A percentile compares a stretch with the other conserved stretches of the same genome.
phyloP scores from a whole-genome alignment of 2,888 invertebrate genomes.

The Apodemia mormo region DNA sequence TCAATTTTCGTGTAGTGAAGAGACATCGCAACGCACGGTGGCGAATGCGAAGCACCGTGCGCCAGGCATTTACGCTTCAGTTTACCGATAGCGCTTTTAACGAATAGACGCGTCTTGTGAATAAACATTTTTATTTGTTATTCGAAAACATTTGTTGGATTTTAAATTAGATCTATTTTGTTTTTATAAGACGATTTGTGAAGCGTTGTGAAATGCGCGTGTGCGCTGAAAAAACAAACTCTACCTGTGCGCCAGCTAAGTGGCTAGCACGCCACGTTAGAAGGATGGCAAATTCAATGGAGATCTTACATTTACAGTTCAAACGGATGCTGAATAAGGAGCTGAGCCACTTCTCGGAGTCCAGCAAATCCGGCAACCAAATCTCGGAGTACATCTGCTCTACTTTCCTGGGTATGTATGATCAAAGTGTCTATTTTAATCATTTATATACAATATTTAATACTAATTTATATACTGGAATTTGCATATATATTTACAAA shows the following conservation, averaged over 20 bases:
- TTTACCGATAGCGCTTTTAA: constrained; percentile 63
- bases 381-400: constrained; percentile 99
- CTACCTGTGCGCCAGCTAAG: constrained; percentile 59
- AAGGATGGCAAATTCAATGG: constrained; percentile 71
- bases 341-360: constrained; percentile 99
- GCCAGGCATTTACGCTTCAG: constrained; percentile 48
- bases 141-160: constrained; percentile 16
- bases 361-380: constrained; percentile 99
- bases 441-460: constrained; percentile 20
- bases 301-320: constrained; percentile 88
- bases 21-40: constrained; percentile 43
- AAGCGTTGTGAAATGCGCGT: constrained; percentile 69
- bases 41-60: constrained; percentile 39
- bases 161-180: constrained; percentile 25
- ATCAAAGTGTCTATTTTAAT: constrained; percentile 33
- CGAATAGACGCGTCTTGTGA: constrained; percentile 52
- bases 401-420: constrained; percentile 97
- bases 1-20: constrained; percentile 43
- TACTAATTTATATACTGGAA: too few relatives aligned
- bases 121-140: constrained; percentile 16
- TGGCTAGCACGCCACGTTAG: constrained; percentile 65
- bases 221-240: constrained; percentile 69
- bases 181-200: constrained; percentile 16
- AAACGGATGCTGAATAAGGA: constrained; percentile 99
- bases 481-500: too few relatives aligned